Base-by-base conservation (phyloP, 1,140 invertebrate species). In the Dreissena polymorpha region DNA sequence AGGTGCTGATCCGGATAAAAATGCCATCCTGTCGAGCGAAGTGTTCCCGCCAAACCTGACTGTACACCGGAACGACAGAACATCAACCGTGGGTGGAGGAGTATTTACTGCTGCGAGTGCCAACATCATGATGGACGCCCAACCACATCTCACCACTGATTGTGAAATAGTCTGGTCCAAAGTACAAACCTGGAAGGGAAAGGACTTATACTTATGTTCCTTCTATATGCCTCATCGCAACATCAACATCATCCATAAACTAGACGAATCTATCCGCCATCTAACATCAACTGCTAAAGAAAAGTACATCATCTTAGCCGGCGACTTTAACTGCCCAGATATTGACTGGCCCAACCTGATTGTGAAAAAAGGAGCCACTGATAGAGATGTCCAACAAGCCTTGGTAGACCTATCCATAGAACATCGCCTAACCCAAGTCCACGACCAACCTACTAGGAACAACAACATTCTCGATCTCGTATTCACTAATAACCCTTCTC, bases 271-370 rank as follows among this genome's bases (percentile, higher is more conserved):
- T n/a, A n/a, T n/a, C n/a, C n/a, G n/a, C n/a, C n/a, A n/a, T n/a
- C n/a, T n/a, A n/a, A n/a, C n/a, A n/a, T n/a, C n/a, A 10, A n/a
- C 68, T 13, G 50, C 65, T 21, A 12, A n/a, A 64, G 69, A 81
- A 23, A 82, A 74, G 23, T 50, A 82, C 29, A 67, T 82, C 57
- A 74, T 82, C 23, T 10, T 82, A 12, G 79, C 49, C 25, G 79
- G 79, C 18, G 79, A 82, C 50, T 82, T 82, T 50, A 82, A 82
- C 39, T 85, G 74, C 27, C 70, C 57, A 74, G 25, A 71, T 50
- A 85, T 63, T 25, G 39, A 80, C 25, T 80, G 77, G 69, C 1
- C 13, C 29, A 80, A 71, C 29, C 8, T 72, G 49, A 16, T 10
- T 18, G 69, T 64, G n/a, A 0, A 64, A 72, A 10, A 60, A 60